Evolutionary conservation across 1,140 invertebrate genomes (phyloP), one percentile per base, ranked within the genome.

Genomic region (Hydropsyche tenuis): DNA sequence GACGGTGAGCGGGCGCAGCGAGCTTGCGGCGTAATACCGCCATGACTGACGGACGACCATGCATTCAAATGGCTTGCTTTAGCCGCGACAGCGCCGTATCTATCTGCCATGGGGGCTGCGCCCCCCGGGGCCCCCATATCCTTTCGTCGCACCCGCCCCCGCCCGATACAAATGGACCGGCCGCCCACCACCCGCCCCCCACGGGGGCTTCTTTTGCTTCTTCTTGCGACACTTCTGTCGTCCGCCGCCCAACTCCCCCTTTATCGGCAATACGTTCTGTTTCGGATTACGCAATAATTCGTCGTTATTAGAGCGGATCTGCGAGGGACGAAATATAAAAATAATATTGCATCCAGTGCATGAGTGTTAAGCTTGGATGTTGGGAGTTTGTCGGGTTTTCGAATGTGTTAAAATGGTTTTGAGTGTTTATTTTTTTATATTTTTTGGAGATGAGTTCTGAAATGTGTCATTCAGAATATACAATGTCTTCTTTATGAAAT

Each of bases 11-110:
- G n/a, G n/a, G n/a, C 66, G 20, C 78, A 78, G 80, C 71, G 73
- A 78, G 78, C 79, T 73, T 78, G 81, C 80, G 74, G 72, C 79
- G 82, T 86, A 87, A 87, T 87, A 86, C 85, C 86, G 84, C 82
- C 84, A 82, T 87, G 87, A 88, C 84, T 89, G 88, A 89, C 87
- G 85, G 87, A 88, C 87, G 86, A 86, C 86, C 85, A 89, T 89
- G 88, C 88, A 89, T 89, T 89, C 88, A 88, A 89, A 89, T 89
- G 81, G 87, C 83, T 87, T 88, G 87, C 86, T 89, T 88, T 88
- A 85, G 81, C 83, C 81, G 79, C 76, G 76, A 78, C 76, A 73
- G 76, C 68, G 68, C 69, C 76, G 73, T 73, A 74, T 74, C 76
- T 75, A 75, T 75, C 73, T 74, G 76, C 45, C 65, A 56, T 69